Evolutionary conservation across 2,888 invertebrate species (phyloP), one percentile per base, ranked within the genome.

Genomic region (Amaurobius ferox): DNA sequence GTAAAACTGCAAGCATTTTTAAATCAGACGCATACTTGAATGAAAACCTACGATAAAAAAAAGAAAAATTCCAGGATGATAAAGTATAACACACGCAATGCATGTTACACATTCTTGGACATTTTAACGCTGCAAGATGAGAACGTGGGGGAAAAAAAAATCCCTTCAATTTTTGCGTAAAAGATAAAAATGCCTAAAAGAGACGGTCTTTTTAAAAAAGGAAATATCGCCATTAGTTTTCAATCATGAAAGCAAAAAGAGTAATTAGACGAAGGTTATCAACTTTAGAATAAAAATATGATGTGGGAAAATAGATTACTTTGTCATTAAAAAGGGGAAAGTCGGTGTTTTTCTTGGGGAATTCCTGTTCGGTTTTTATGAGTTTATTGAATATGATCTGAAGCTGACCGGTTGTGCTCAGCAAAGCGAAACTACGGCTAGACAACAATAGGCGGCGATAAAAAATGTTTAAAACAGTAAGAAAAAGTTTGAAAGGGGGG

Each of bases 231-330:
- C 19, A 55, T 55, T 23, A 55, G 55, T 55, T 55, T 55, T 23
- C 55, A 55, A 55, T 55, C 55, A 55, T 23, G 55, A 23, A 23
- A 55, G 55, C 55, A 55, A 55, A 55, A 55, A 55, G 55, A 55
- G 55, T 55, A 55, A 55, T 55, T 55, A 55, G 23, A 55, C 55
- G 23, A 55, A 55, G 55, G 55, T 55, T 55, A 55, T 55, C 55
- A 55, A 55, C 55, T 55, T 55, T 23, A 55, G 23, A 55, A 55
- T 23, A 55, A 55, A 55, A 55, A 55, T 55, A 55, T 55, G 55
- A 55, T 55, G 55, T 55, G 55, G 55, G 23, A 55, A n/a, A 55
- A 55, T 55, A 55, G 55, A 55, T 55, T 55, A 55, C 23, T 55
- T 55, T 55, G 55, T 55, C 55, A 55, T 55, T 23, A 55, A 55